Evolutionary conservation across 1,140 invertebrate genomes (phyloP).

Genomic region (Asbolus verrucosus): DNA sequence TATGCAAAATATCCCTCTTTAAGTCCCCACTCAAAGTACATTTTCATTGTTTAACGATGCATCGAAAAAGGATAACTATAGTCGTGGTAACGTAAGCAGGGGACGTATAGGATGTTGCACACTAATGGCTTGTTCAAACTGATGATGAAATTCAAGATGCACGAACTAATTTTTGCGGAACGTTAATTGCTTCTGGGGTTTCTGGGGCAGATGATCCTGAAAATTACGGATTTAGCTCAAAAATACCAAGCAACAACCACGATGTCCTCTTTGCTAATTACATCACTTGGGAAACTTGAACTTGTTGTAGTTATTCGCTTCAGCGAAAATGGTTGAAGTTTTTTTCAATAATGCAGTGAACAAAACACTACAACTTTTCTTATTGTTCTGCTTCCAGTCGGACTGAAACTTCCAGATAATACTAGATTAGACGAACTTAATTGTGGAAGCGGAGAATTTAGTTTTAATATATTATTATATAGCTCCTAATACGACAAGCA

Average conservation of each 20-base stretch:
- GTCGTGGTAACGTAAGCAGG: slow-evolving; percentile 2
- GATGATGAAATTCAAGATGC: slow-evolving; percentile 24
- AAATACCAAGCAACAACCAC: too few species aligned
- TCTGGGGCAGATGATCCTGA: background rate
- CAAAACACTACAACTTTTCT: background rate
- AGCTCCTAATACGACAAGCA: slow-evolving; percentile 8
- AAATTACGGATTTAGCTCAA: background rate
- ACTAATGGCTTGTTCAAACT: slow-evolving; percentile 33
- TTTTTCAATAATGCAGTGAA: background rate
- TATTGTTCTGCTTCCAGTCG: background rate
- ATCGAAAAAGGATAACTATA: slow-evolving; percentile 11
- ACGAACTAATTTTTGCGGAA: slow-evolving; percentile 21
- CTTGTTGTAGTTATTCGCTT: background rate
- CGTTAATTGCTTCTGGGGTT: slow-evolving; percentile 14
- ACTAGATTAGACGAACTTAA: background rate
- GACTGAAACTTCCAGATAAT: background rate
- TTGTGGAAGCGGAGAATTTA: slow-evolving; percentile 1
- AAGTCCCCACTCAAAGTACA: slow-evolving; percentile 35
- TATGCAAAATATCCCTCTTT: slow-evolving; percentile 50
- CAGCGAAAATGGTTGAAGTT: background rate
- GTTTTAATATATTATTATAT: slow-evolving; percentile 21
- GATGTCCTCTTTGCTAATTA: too few species aligned
- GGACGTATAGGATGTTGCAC: slow-evolving; percentile 6
- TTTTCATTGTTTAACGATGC: slow-evolving; percentile 41
- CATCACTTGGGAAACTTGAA: background rate